Base-by-base conservation (phyloP, 2,797 vertebrate genomes). In the Aeoliscus strigatus region DNA sequence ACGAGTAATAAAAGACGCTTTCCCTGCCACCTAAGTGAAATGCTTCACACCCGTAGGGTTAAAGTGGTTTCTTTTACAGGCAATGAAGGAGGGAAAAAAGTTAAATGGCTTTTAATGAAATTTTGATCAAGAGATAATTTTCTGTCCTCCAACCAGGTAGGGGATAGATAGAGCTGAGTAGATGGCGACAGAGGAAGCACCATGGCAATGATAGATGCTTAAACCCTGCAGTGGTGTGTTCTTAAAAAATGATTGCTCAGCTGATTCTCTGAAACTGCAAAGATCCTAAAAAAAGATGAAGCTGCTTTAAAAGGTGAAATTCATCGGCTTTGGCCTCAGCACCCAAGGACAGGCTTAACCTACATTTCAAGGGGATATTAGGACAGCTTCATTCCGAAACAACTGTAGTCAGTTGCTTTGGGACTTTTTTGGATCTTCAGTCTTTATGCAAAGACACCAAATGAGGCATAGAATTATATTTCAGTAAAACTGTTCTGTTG, bases 61-160 rank as follows among this genome's bases (percentile, higher is more conserved):
- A 51, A 67, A 58, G 58, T 66, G 67, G 60, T 73, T 79, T 70
- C 65, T 61, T 51, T 68, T 79, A 54, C 75, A 61, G 68, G 60
- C 59, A 63, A 25, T 36, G 47, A 37, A 57, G 58, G 51, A 66
- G 16, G 46, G 44, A 27, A 21, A 51, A 61, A 65, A 74, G 73
- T 68, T 75, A 84, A 86, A 86, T 78, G 58, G 70, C 67, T 82
- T 78, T 78, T 84, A 86, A 88, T 88, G 86, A 83, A 79, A 88
- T 82, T 86, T 87, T 85, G 88, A 89, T 88, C 86, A 85, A 70
- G 61, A 80, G 70, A 74, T 85, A 72, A 82, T 86, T 86, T 82
- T 59, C 53, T 47, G 71, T 81, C 68, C 60, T 57, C 44, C 59
- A 64, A 67, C 67, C 68, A 50, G 73, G 84, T 82, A 85, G 55